Conservation (phyloP, 2,113 vertebrate species). For the Antechinus stuartii region DNA sequence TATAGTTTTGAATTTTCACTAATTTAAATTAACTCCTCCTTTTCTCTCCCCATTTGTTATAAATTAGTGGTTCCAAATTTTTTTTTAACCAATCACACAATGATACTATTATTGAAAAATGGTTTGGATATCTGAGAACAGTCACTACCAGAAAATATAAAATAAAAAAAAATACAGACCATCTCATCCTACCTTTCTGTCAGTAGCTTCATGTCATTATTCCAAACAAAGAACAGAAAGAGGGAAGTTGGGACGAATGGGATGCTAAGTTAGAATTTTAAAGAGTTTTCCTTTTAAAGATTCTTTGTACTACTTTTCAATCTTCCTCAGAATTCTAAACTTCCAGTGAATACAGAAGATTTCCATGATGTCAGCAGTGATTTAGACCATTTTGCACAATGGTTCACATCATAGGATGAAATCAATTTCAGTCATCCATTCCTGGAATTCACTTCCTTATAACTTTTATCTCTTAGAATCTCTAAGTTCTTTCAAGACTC, state of each 20-base stretch:
- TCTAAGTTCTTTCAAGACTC: not conserved
- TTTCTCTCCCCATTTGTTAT: not conserved
- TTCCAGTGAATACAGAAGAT: not conserved
- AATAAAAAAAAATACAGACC: not conserved
- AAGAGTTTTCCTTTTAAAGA: conserved; percentile 35
- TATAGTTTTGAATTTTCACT: not conserved
- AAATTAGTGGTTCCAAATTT: not conserved
- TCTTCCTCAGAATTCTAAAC: not conserved
- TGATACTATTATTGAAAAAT: not conserved
- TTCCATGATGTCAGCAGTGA: not conserved
- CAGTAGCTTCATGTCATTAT: not conserved
- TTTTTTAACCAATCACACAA: not conserved
- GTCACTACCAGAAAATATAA: not conserved
- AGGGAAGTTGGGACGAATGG: not conserved
- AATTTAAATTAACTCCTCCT: not conserved
- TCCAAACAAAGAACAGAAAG: conserved; percentile 13
- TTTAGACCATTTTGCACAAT: not conserved
- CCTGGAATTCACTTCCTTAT: not conserved
- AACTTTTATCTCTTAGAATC: not conserved
- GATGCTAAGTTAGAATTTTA: conserved; percentile 20
- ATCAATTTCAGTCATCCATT: not conserved
- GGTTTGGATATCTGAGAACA: not conserved
- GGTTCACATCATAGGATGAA: not conserved
- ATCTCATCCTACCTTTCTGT: not conserved
- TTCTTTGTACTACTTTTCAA: not conserved